Evolutionary conservation across 2,113 vertebrate genomes (phyloP).

Genomic region (Thunnus maccoyii): DNA sequence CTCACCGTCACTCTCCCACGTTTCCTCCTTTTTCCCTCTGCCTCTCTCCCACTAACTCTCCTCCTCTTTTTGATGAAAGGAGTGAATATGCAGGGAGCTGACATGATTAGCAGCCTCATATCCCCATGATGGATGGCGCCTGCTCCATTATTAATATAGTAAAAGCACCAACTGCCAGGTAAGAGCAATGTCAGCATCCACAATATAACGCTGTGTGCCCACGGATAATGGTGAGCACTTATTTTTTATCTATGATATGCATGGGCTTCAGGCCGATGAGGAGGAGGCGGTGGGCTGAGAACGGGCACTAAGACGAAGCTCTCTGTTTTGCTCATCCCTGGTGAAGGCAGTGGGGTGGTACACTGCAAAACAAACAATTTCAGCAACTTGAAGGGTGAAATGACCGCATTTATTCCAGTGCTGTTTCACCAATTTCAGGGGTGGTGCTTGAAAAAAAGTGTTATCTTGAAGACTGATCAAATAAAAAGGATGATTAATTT

Average conservation of each 20-base stretch:
- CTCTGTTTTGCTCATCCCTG: slow-evolving; percentile 36
- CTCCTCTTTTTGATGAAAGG: slow-evolving; percentile 64
- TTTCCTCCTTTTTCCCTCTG: slow-evolving; percentile 4
- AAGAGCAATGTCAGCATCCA: slow-evolving; percentile 85
- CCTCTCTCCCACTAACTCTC: slow-evolving; percentile 15
- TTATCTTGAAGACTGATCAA: background rate
- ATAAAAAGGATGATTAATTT: slow-evolving; percentile 18
- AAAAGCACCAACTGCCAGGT: slow-evolving; percentile 85
- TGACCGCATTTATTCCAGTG: background rate
- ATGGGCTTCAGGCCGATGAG: slow-evolving; percentile 42
- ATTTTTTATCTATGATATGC: slow-evolving; percentile 79
- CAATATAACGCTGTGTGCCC: slow-evolving; percentile 78
- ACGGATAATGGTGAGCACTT: slow-evolving; percentile 76
- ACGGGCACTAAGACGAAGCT: background rate
- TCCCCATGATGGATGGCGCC: slow-evolving; percentile 79
- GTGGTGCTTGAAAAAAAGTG: background rate
- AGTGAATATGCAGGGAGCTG: slow-evolving; percentile 81
- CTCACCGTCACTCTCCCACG: slow-evolving; percentile 10
- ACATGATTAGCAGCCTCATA: slow-evolving; percentile 84
- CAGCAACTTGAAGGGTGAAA: background rate
- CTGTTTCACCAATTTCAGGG: background rate
- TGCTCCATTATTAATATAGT: slow-evolving; percentile 87
- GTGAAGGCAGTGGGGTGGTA: background rate
- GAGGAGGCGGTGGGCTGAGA: slow-evolving; percentile 13
- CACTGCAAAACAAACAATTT: slow-evolving; percentile 20